Evolutionary conservation across 2,113 vertebrate genomes (phyloP), one percentile per base, ranked within the genome.

Genomic region (Phalacrocorax carbo): DNA sequence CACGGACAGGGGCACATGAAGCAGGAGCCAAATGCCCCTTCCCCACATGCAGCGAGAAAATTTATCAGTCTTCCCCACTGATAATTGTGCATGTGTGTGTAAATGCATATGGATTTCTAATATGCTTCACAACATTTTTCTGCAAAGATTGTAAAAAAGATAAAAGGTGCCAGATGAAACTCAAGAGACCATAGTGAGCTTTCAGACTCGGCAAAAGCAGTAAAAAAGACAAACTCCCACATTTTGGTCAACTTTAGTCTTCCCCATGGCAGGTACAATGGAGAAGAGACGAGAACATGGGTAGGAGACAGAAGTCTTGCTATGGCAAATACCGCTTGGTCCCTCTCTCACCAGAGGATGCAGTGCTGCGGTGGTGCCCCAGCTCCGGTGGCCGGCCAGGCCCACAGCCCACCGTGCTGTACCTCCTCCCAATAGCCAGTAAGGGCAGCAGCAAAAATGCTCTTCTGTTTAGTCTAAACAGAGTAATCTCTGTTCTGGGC

Each of bases 1-100:
- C 62, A 69, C 38, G 29, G 52, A n/a, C 22, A 71, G 40, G 8
- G 20, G 19, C 5, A 51, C n/a, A 76, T 0, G 0, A 71, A 82
- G 66, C n/a, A 82, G 27, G 34, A 78, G 57, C 19, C 36, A 61
- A 60, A 61, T 7, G 38, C 0, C 0, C 36, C 51, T 27, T 78
- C 34, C 36, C 15, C 46, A 38, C 7, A 7, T 21, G 36, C 19
- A 10, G 17, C 1, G 30, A 79, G 36, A 81, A 22, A 72, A 90
- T 32, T 64, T 12, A 13, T 26, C 22, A 9, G 51, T 42, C 51
- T 62, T 87, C 29, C 42, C 18, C 48, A 23, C 32, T 54, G 64
- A 11, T 17, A 36, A 21, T 4, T 13, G 22, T 34, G 16, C 30
- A 6, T 4, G 5, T 23, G 12, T n/a, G 11, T 52, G 49, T 15